Evolutionary conservation across 2,797 vertebrate species (phyloP).

Genomic region (Hydrophis major): DNA sequence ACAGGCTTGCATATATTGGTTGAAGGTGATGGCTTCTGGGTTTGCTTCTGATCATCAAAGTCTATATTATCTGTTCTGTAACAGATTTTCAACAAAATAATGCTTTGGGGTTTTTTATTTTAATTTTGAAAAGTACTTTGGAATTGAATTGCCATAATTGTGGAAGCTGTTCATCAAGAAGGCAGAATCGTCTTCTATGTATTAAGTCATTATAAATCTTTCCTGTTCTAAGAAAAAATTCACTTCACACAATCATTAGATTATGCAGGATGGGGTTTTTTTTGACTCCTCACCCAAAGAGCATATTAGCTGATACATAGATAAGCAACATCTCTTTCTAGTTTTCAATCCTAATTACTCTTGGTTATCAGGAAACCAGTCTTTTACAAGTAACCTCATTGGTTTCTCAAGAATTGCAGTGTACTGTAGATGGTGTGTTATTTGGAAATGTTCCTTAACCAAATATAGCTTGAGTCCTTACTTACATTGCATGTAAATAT

Average conservation of each 20-base stretch:
- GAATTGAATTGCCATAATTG: background rate
- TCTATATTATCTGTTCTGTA: background rate
- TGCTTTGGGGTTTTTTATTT: background rate
- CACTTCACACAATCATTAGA: background rate
- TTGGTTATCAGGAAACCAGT: background rate
- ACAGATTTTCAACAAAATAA: background rate
- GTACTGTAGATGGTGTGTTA: background rate
- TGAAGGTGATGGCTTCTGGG: background rate
- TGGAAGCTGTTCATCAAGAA: background rate
- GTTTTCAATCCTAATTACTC: rapidly evolving
- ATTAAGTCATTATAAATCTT: background rate
- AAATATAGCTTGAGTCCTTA: constrained; percentile 4
- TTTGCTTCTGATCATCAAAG: background rate
- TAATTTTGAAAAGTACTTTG: background rate
- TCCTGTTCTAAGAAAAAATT: background rate
- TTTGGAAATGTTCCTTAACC: background rate
- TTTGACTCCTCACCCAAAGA: background rate
- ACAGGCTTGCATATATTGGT: background rate
- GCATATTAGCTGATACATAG: background rate
- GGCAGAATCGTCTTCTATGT: background rate
- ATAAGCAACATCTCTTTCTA: background rate
- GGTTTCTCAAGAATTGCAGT: background rate
- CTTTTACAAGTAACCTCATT: background rate
- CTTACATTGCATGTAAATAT: constrained; percentile 22
- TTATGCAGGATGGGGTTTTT: too few relatives aligned